Evolutionary conservation across 2,113 vertebrate genomes (phyloP).

Genomic region (Galeopterus variegatus): DNA sequence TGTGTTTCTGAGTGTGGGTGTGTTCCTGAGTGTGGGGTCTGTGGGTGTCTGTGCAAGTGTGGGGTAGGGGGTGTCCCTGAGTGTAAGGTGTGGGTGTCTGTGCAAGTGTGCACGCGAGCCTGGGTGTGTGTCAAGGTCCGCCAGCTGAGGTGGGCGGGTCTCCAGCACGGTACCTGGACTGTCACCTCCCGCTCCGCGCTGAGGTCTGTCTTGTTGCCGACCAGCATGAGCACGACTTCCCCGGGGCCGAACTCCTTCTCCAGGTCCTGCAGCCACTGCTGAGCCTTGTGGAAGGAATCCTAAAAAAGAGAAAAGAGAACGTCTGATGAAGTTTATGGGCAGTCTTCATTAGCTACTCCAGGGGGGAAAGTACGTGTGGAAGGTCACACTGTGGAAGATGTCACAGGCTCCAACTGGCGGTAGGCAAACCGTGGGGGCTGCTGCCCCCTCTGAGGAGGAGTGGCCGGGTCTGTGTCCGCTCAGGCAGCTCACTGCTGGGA

Average conservation of each 20-base stretch:
- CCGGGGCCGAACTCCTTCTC: conserved; percentile 85
- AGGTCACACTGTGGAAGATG: neutral
- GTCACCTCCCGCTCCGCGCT: conserved; percentile 85
- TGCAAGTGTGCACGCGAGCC: neutral
- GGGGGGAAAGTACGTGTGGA: neutral
- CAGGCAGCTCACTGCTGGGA: neutral
- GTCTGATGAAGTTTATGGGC: accelerated
- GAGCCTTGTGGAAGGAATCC: conserved; percentile 87
- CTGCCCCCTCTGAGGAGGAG: neutral
- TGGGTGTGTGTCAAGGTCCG: neutral
- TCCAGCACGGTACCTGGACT: conserved; percentile 82
- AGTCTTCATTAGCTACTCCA: accelerated
- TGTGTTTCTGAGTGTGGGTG: too few species aligned
- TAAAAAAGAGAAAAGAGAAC: accelerated
- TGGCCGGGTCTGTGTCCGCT: accelerated
- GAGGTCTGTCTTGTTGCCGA: conserved; percentile 92
- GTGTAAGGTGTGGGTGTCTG: neutral
- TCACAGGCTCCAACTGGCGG: neutral
- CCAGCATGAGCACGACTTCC: conserved; percentile 89
- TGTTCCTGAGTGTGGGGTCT: accelerated
- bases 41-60: neutral
- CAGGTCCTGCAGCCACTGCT: conserved; percentile 91
- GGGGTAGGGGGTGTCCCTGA: too few species aligned
- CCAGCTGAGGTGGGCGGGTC: accelerated
- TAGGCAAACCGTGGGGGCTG: accelerated